These are phyloP conservation scores for Calcarius lapponicus DNA, from an alignment of 2,797 vertebrate genomes.

Conservation along the genomic window DNA sequence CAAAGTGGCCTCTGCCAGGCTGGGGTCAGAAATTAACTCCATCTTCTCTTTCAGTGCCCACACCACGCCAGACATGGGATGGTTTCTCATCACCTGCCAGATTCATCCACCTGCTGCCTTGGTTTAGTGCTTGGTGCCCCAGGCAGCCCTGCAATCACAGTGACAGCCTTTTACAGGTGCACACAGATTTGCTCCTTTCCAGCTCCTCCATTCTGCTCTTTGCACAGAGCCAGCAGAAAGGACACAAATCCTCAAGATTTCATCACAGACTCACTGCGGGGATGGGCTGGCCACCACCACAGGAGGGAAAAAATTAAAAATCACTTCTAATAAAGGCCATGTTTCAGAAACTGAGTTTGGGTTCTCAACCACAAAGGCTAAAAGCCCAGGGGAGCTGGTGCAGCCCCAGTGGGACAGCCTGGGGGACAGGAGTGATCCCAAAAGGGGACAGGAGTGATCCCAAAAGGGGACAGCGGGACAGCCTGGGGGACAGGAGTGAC, in stretches of 20 bases:
- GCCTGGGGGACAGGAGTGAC: not conserved
- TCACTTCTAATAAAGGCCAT: too few species aligned
- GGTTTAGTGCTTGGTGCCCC: not conserved
- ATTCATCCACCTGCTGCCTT: not conserved
- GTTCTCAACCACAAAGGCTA: not conserved
- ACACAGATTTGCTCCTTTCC: not conserved
- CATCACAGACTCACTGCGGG: too few species aligned
- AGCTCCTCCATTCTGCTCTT: not conserved
- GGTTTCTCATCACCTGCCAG: not conserved
- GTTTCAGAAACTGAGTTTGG: not conserved
- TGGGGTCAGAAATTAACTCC: not conserved
- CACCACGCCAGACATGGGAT: not conserved
- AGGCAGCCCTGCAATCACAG: not conserved
- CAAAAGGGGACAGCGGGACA: not conserved
- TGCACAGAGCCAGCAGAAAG: not conserved
- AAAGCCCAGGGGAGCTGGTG: accelerated
- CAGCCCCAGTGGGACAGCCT: accelerated
- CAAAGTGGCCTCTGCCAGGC: not conserved
- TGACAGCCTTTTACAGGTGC: not conserved
- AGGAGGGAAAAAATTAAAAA: too few species aligned
- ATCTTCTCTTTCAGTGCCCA: not conserved
- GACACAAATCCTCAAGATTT: not conserved
- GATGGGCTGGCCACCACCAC: not conserved
- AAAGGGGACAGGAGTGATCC: not conserved
- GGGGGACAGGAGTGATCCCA: not conserved